These are phyloP conservation scores for Cataglyphis rosenhaueri DNA, from an alignment of 2,888 invertebrate species.

Conservation along the genomic window DNA sequence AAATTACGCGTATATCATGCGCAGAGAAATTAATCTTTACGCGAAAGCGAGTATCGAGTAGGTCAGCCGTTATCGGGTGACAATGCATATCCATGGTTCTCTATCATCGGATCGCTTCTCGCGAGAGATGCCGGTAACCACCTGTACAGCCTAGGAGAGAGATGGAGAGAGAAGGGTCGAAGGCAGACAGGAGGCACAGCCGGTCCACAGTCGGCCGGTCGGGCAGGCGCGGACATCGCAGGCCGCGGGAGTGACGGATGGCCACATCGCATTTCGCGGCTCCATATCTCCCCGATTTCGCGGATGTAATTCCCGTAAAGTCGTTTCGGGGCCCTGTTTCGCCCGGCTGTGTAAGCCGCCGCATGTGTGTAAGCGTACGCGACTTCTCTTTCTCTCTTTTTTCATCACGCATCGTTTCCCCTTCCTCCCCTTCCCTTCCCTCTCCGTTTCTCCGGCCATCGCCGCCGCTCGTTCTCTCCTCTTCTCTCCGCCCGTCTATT, in stretches of 20 bases:
- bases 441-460: neutral
- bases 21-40: slow-evolving; percentile 24
- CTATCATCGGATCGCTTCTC: slow-evolving; percentile 17
- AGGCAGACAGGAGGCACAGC: slow-evolving; percentile 25
- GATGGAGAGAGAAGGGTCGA: slow-evolving; percentile 29
- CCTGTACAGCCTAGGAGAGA: slow-evolving; percentile 25
- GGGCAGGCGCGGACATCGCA: slow-evolving; percentile 70
- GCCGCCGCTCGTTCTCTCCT: neutral
- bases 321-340: slow-evolving; percentile 80
- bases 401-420: neutral
- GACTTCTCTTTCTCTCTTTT: slow-evolving; percentile 49
- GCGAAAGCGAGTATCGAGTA: neutral
- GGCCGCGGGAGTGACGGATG: slow-evolving; percentile 84
- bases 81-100: slow-evolving; percentile 31
- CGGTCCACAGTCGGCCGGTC: slow-evolving; percentile 56
- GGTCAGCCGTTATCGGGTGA: slow-evolving; percentile 22
- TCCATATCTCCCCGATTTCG: slow-evolving; percentile 85
- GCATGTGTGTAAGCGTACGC: slow-evolving; percentile 57
- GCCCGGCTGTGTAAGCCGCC: slow-evolving; percentile 58
- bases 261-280: slow-evolving; percentile 85
- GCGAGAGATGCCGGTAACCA: slow-evolving; percentile 32
- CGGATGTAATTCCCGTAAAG: slow-evolving; percentile 85
- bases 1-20: neutral
- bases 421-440: neutral
- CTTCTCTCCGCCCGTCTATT: slow-evolving; percentile 38